Conservation (phyloP, 64 coral and sea anemone genomes). For the Stichodactyla mertensii region DNA sequence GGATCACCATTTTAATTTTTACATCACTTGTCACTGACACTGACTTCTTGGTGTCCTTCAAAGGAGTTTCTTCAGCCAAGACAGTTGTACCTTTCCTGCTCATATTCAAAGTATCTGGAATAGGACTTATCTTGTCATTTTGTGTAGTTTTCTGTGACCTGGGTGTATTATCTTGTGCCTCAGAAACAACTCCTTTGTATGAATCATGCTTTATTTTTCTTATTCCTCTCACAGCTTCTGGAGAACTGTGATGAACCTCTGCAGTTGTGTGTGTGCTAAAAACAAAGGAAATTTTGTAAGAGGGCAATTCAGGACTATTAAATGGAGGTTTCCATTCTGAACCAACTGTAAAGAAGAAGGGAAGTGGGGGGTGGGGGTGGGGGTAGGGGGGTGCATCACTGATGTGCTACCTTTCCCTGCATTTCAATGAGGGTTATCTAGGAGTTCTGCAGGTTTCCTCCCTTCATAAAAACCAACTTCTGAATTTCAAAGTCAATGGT, state of each 20-base stretch:
- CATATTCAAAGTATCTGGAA: conserved; percentile 2
- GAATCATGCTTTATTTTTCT: background rate
- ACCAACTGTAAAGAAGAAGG: too few species aligned
- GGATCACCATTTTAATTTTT: background rate
- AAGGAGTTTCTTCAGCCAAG: background rate
- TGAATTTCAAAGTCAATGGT: too few species aligned
- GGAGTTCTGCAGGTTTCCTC: too few species aligned
- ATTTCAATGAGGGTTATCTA: too few species aligned
- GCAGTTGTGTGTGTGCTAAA: background rate
- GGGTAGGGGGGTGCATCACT: too few species aligned
- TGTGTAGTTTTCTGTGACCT: background rate
- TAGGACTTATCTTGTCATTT: background rate
- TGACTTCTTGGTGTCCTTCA: background rate
- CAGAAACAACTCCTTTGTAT: background rate
- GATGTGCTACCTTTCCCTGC: too few species aligned
- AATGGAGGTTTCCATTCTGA: too few species aligned
- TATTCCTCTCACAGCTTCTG: background rate
- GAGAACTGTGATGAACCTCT: background rate
- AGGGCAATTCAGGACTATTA: too few species aligned
- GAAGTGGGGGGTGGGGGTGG: too few species aligned
- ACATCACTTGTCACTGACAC: background rate
- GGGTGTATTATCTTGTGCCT: background rate
- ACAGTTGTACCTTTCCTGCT: background rate
- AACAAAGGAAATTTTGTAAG: background rate
- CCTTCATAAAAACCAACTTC: too few species aligned